phyloP scores from a whole-genome alignment of 2,888 invertebrate genomes.

The Crossocerus cetratus region DNA sequence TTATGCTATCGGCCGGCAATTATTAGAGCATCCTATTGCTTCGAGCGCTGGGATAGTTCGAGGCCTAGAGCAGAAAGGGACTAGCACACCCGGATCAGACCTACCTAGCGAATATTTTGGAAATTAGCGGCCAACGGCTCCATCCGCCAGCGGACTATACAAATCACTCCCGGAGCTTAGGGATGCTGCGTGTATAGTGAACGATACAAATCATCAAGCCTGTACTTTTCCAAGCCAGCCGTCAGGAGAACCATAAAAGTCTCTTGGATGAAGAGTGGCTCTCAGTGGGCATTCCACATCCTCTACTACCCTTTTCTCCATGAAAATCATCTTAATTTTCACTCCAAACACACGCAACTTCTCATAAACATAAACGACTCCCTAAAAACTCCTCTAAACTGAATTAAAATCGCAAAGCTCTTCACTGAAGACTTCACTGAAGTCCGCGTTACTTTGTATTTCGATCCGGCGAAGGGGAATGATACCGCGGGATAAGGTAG shows the following conservation, averaged over 20 bases:
- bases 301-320: too few species aligned
- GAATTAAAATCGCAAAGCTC: neutral
- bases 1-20: constrained; percentile 64
- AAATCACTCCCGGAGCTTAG: constrained; percentile 59
- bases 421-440: neutral
- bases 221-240: constrained; percentile 68
- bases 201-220: constrained; percentile 51
- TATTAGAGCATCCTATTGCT: constrained; percentile 29
- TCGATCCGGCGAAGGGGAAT: too few species aligned
- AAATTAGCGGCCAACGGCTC: constrained; percentile 47
- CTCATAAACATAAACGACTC: too few species aligned
- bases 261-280: constrained; percentile 51
- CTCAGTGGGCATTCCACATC: constrained; percentile 18
- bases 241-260: constrained; percentile 59
- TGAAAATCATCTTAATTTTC: constrained; percentile 47
- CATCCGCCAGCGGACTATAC: constrained; percentile 44
- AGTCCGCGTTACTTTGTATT: too few species aligned
- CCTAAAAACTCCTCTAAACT: too few species aligned
- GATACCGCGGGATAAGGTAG: too few species aligned
- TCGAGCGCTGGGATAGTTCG: neutral
- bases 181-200: constrained; percentile 58
- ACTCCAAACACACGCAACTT: constrained; percentile 17
- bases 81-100: constrained; percentile 11
- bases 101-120: constrained; percentile 39
- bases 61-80: neutral